A percentile compares a stretch with the other conserved stretches of the same genome.
Evolutionary conservation across 2,797 vertebrate genomes (phyloP).

Genomic region (Pithecia hirsuta): DNA sequence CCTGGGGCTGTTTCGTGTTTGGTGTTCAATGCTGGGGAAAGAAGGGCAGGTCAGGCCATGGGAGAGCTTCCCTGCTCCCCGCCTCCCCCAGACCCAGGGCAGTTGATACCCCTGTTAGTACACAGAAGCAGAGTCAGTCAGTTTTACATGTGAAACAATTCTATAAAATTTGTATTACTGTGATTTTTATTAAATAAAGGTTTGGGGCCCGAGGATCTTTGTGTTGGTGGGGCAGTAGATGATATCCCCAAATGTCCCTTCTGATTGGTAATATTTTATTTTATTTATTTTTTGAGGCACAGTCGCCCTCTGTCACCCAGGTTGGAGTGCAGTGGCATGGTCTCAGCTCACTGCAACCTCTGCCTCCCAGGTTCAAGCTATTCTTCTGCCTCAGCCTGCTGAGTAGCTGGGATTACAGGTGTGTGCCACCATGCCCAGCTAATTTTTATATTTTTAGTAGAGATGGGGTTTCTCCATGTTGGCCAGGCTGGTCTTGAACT

Average conservation of each 20-base stretch:
- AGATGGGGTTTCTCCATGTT: too few relatives aligned
- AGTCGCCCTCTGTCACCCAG: accelerated
- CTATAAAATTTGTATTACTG: not conserved
- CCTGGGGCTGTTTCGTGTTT: not conserved
- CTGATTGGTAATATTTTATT: not conserved
- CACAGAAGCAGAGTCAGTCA: not conserved
- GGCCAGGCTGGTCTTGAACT: too few relatives aligned
- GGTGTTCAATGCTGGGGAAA: not conserved
- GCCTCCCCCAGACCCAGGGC: too few relatives aligned
- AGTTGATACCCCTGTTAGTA: not conserved
- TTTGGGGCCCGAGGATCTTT: not conserved
- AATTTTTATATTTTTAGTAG: too few relatives aligned
- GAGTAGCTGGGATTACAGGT: too few relatives aligned
- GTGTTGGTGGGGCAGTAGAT: not conserved
- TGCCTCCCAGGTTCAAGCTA: accelerated
- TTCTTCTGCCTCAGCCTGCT: too few relatives aligned
- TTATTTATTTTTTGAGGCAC: too few relatives aligned
- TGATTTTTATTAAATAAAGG: not conserved
- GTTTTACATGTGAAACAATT: not conserved
- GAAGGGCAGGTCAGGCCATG: not conserved
- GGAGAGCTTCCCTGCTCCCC: not conserved
- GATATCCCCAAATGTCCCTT: not conserved
- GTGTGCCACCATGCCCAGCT: too few relatives aligned
- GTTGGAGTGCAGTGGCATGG: too few relatives aligned
- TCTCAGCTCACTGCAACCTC: too few relatives aligned